Base-by-base conservation (phyloP, 2,888 invertebrate genomes). In the Proisotoma minuta region DNA sequence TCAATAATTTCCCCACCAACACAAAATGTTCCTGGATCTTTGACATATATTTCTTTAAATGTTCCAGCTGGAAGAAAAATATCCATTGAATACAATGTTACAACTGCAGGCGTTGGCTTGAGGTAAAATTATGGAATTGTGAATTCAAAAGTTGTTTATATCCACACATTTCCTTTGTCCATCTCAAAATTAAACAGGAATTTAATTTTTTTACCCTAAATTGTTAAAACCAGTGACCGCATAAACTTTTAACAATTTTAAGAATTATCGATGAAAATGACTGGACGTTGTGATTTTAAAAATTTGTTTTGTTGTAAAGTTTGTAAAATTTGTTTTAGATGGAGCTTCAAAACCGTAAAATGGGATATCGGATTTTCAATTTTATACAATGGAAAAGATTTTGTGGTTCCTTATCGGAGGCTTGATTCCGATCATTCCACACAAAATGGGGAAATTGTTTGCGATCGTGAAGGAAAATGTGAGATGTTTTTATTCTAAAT, bases 381-480 rank as follows among this genome's bases (percentile, higher is more conserved):
- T 2, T 29, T 39, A 22, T 63, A 52, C 12, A 63, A 71, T 8
- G 40, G 52, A 3, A 57, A 27, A 3, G 59, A 65, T 56, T 53
- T 57, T 1, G 50, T 67, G 15, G 62, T 67, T 5, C 63, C 62
- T 24, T 63, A 65, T 27, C 61, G 65, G 20, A 29, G 71, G 28
- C 57, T 70, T 0, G 64, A 69, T 27, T 64, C 70, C 4, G 66
- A 70, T 48, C 39, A 62, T 1, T 50, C 40, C n/a, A 62, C 65
- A 29, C 67, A 71, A 47, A 53, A 56, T n/a, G 72, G 72, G 10
- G 49, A 50, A 2, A 47, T 60, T 8, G 18, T 57, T 0, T 73
- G 70, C 47, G 10, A 57, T 18, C 57, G 57, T 26, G 22, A 64
- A 39, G 72, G 72, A 53, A 63, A 65, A 64, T 73, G 72, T 73